Percentiles rank a stretch among this genome's conserved stretches.
phyloP scores from a whole-genome alignment of 2,797 vertebrate species.

The Lophotriccus pileatus region DNA sequence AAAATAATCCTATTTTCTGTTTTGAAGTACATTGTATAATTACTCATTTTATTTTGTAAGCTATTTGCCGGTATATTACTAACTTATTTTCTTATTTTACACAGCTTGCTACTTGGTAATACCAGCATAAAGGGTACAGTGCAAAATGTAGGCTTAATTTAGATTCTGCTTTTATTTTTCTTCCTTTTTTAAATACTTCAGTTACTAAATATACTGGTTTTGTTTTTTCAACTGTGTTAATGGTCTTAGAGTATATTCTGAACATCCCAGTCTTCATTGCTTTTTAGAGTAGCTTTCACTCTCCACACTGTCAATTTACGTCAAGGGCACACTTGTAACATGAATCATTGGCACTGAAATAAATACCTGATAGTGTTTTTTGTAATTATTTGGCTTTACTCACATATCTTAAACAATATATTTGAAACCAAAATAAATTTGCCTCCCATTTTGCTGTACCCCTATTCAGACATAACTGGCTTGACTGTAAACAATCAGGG shows the following conservation, averaged over 20 bases:
- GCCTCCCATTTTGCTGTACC: background rate
- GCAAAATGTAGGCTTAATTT: constrained; percentile 13
- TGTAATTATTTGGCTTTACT: background rate
- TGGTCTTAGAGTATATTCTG: background rate
- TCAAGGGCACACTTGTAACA: background rate
- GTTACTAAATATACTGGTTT: background rate
- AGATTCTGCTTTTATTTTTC: background rate
- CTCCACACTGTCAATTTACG: background rate
- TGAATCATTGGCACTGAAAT: background rate
- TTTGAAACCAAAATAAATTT: background rate
- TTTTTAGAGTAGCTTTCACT: background rate
- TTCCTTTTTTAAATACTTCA: background rate
- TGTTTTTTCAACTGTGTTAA: background rate
- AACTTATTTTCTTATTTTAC: constrained; percentile 41
- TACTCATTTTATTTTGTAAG: constrained; percentile 31
- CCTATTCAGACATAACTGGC: background rate
- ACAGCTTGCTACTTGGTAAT: background rate
- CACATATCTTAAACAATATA: background rate
- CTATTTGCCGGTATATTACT: background rate
- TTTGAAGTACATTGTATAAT: constrained; percentile 1
- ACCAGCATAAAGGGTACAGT: constrained; percentile 7
- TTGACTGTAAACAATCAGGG: background rate
- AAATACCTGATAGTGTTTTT: background rate
- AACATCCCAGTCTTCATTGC: background rate
- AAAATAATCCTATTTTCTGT: constrained; percentile 6